These are phyloP conservation scores for Triops longicaudatus DNA, from an alignment of 1,140 invertebrate species.

Conservation along the genomic window DNA sequence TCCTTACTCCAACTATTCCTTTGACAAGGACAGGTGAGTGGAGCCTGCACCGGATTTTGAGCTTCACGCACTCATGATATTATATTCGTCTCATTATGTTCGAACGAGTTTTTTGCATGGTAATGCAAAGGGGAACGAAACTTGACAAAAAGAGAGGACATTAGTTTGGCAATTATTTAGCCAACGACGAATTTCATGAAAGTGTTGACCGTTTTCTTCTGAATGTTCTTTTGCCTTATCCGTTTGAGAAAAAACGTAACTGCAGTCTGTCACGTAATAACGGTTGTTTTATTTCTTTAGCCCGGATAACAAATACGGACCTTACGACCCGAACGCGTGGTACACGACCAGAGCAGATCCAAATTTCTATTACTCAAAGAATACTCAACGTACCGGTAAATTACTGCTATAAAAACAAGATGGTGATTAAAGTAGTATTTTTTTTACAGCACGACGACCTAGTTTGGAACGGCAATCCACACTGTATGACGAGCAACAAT, in stretches of 20 bases:
- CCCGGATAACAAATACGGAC: background rate
- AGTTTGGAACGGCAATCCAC: constrained; percentile 71
- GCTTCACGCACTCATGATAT: background rate
- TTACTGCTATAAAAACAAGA: background rate
- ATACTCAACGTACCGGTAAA: background rate
- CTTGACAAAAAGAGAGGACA: too few relatives aligned
- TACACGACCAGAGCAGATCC: background rate
- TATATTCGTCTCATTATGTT: background rate
- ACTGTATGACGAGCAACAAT: constrained; percentile 58
- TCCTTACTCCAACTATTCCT: constrained; percentile 2
- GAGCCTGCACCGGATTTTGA: background rate
- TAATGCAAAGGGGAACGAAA: too few relatives aligned
- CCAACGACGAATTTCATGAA: too few relatives aligned
- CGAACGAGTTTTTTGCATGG: background rate
- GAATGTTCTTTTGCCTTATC: too few relatives aligned
- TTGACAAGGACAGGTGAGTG: constrained; percentile 10
- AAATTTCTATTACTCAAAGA: background rate
- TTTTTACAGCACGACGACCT: constrained; percentile 45
- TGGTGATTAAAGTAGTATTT: too few relatives aligned
- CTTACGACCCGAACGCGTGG: background rate
- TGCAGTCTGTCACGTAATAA: background rate
- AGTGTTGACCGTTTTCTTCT: too few relatives aligned
- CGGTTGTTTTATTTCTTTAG: background rate
- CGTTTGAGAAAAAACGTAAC: too few relatives aligned
- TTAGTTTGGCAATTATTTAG: too few relatives aligned